Conservation (phyloP, 2,113 vertebrate species). For the Mobula hypostoma region DNA sequence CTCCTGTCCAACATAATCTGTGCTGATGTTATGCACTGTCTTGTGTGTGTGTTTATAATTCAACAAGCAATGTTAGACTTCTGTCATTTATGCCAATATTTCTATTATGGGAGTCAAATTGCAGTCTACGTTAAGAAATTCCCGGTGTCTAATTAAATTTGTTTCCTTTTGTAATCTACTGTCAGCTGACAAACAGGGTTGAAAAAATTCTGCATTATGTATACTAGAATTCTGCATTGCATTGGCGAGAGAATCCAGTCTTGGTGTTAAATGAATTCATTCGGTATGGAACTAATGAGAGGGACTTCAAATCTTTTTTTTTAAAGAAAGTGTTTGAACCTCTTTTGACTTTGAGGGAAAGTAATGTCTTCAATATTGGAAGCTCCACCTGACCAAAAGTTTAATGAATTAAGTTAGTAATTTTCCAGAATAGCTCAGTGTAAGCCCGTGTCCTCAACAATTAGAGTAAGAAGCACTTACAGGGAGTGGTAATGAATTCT, state of each 20-base stretch:
- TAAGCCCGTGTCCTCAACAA: not conserved
- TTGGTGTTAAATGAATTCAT: not conserved
- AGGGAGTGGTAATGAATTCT: not conserved
- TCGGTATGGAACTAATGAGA: not conserved
- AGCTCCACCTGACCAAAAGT: not conserved
- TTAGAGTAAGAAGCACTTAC: not conserved
- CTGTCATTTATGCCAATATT: not conserved
- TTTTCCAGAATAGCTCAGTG: not conserved
- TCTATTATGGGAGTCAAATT: not conserved
- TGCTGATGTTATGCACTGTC: not conserved
- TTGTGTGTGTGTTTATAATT: not conserved
- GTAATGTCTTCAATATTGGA: not conserved
- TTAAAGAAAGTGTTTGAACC: not conserved
- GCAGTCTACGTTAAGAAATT: not conserved
- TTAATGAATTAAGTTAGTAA: not conserved
- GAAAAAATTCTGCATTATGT: not conserved
- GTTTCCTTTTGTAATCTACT: not conserved
- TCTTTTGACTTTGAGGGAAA: not conserved
- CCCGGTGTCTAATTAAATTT: not conserved
- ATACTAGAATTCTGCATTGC: too few species aligned
- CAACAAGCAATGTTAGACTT: not conserved
- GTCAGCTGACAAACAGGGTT: not conserved
- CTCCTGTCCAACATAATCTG: not conserved
- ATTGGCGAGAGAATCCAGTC: not conserved
- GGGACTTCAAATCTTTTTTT: not conserved